A percentile compares a stretch with the other conserved stretches of the same genome.
These are phyloP conservation scores for Sinella curviseta DNA, from an alignment of 1,140 invertebrate species.

Conservation along the genomic window DNA sequence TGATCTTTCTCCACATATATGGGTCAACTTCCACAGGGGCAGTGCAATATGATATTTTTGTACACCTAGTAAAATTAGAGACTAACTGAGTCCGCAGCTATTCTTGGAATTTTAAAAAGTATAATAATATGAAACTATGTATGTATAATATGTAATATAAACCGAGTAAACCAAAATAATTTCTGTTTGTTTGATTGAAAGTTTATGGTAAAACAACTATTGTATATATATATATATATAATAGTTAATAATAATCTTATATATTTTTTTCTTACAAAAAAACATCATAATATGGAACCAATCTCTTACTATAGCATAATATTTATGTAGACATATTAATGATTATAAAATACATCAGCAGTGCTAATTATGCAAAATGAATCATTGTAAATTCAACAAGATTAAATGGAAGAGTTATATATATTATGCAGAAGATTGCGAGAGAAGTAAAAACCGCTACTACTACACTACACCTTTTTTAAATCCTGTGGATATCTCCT, in stretches of 20 bases:
- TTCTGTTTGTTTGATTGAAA: slow-evolving; percentile 18
- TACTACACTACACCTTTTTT: neutral
- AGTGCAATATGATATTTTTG: neutral
- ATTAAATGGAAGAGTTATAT: neutral
- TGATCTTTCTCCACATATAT: too few relatives aligned
- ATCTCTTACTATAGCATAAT: too few relatives aligned
- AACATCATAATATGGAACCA: too few relatives aligned
- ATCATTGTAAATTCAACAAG: neutral
- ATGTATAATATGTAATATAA: neutral
- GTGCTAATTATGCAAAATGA: neutral
- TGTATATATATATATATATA: too few relatives aligned
- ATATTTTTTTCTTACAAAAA: too few relatives aligned
- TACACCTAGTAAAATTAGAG: neutral
- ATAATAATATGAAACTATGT: neutral
- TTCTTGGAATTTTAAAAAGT: neutral
- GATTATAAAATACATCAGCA: too few relatives aligned
- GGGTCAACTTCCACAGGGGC: too few relatives aligned
- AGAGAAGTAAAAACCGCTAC: too few relatives aligned
- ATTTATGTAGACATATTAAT: too few relatives aligned
- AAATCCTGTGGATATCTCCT: neutral
- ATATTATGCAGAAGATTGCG: slow-evolving; percentile 2
- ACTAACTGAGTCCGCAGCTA: neutral
- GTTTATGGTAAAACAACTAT: slow-evolving; percentile 1
- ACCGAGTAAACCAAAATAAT: slow-evolving; percentile 24
- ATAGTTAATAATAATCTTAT: neutral